These are phyloP conservation scores for Rugalucina vietnamica DNA, from an alignment of 2,888 invertebrate species.

Conservation along the genomic window DNA sequence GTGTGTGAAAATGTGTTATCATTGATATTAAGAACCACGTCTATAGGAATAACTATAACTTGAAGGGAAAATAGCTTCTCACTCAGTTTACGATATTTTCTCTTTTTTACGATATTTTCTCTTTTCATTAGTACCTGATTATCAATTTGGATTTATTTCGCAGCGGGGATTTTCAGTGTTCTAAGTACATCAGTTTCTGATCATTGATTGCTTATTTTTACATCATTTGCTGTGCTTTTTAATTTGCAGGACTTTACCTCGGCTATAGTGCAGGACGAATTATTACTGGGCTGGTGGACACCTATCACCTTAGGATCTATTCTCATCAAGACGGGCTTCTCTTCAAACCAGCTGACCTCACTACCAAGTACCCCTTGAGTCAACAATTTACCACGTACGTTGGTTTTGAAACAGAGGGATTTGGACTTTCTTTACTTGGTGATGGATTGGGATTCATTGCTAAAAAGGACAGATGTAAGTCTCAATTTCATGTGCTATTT, in stretches of 20 bases:
- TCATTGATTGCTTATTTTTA: too few species aligned
- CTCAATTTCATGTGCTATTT: not conserved
- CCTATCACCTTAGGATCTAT: not conserved
- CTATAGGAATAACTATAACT: too few species aligned
- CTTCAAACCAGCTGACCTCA: not conserved
- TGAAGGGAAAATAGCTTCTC: too few species aligned
- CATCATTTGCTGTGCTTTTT: too few species aligned
- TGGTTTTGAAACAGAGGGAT: not conserved
- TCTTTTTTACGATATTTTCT: too few species aligned
- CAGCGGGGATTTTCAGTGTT: too few species aligned
- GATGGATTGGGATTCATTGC: conserved; percentile 46
- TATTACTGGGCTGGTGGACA: not conserved
- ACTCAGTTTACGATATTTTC: too few species aligned
- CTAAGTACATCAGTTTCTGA: too few species aligned
- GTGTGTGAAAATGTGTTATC: too few species aligned
- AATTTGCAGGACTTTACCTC: not conserved
- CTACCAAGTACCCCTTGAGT: not conserved
- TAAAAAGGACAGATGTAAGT: conserved; percentile 54
- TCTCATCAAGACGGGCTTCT: not conserved
- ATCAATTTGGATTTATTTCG: too few species aligned
- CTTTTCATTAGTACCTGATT: too few species aligned
- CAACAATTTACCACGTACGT: not conserved
- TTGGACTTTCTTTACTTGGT: not conserved
- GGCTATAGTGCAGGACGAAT: not conserved
- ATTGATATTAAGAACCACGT: too few species aligned